These are phyloP conservation scores for Struthio camelus DNA, from an alignment of 2,113 vertebrate species.

Conservation along the genomic window DNA sequence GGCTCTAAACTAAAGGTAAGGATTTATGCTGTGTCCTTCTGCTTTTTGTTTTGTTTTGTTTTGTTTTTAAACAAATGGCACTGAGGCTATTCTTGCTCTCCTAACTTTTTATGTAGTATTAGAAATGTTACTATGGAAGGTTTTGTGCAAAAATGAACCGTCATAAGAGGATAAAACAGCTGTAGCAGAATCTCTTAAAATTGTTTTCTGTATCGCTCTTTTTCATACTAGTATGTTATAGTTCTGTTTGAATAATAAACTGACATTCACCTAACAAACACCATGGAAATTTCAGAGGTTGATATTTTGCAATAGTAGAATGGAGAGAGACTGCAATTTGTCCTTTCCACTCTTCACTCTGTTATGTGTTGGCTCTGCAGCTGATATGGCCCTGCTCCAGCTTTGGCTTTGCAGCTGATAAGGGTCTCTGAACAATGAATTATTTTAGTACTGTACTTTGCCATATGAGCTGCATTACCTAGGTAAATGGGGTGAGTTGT, in stretches of 20 bases:
- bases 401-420: slow-evolving; percentile 45
- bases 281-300: background rate
- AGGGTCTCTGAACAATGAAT: slow-evolving; percentile 35
- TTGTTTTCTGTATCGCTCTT: background rate
- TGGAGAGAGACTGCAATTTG: slow-evolving; percentile 2
- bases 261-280: background rate
- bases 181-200: background rate
- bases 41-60: background rate
- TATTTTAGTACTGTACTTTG: slow-evolving; percentile 26
- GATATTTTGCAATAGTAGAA: slow-evolving; percentile 19
- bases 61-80: background rate
- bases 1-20: background rate
- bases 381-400: slow-evolving; percentile 31
- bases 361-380: slow-evolving; percentile 13
- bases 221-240: background rate
- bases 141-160: background rate
- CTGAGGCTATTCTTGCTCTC: background rate
- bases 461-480: slow-evolving; percentile 8
- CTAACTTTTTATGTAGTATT: background rate
- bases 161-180: background rate
- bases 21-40: background rate
- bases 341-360: slow-evolving; percentile 21
- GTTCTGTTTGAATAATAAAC: slow-evolving; percentile 28
- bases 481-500: background rate
- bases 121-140: background rate